Evolutionary conservation across 1,140 invertebrate species (phyloP), one percentile per base, ranked within the genome.

Genomic region (Drosophila baimaii): DNA sequence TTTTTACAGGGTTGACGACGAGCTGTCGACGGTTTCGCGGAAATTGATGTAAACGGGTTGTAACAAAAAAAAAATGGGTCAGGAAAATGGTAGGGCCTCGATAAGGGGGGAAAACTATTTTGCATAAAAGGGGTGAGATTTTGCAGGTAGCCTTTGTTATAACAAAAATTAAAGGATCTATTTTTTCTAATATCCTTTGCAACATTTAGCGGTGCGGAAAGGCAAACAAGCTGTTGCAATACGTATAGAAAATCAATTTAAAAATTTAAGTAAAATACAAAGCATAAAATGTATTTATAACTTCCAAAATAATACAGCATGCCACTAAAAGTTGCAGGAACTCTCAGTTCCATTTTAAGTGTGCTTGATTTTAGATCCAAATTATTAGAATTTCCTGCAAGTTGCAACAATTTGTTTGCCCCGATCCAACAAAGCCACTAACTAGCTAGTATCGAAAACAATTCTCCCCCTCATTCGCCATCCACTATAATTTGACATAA

Each of bases 1-100:
- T 85, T 72, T 84, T 63, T 59, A 59, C 75, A 75, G 81, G 81
- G 81, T 85, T 78, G 82, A 82, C 74, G 47, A 68, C n/a, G 2
- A 23, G 66, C 51, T 62, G 62, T 62, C 68, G 80, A 77, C 55
- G 41, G 54, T 46, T 27, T 56, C 56, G 64, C 56, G 39, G 54
- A 49, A 55, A 63, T 23, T 44, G 9, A 55, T 51, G 56, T 31
- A 51, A 65, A 74, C 73, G 61, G 46, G 62, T 49, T 58, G 21
- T 37, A 39, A n/a, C n/a, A n/a, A 49, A 49, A 49, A 37, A 41
- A 49, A 49, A 56, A 49, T 47, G 55, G 54, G 9, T 49, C n/a
- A 19, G 31, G 5, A 61, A 61, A 63, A 46, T 13, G n/a, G 2
- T 23, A 23, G 21, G 41, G 52, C 6, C n/a, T n/a, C 21, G 13